Base-by-base conservation (phyloP, 2,888 invertebrate genomes). In the Diarsia brunnea region DNA sequence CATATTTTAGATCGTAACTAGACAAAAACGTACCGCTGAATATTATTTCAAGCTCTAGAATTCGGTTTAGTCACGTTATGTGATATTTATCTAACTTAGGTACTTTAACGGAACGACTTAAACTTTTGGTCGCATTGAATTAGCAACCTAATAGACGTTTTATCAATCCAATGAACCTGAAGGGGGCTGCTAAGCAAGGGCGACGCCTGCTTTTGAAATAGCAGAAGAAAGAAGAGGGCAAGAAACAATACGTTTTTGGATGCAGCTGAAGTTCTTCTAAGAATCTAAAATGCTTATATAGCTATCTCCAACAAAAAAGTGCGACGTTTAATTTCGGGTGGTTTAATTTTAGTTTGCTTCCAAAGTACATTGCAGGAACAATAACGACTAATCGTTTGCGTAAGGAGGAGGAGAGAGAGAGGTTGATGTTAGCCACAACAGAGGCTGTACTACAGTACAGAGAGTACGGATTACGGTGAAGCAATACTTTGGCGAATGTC, bases 1-100 rank as follows among this genome's bases (percentile, higher is more conserved):
- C 86, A 85, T 84, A 84, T 81, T 77, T 81, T 77, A 66, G 81
- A 81, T 81, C 69, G 68, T 65, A 63, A 63, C 61, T 60, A 69
- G 68, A 71, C 73, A 51, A 66, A 66, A 71, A 43, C 27, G 55
- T 68, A 19, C 38, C 10, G 38, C 75, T 65, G 61, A 45, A 76
- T 61, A 51, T n/a, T 47, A 63, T 43, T 61, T 51, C 31, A 16
- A 66, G 31, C 4, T 45, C 38, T 12, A 71, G 14, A 38, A 21
- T 49, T 58, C 24, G 43, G 47, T 14, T 8, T 27, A 64, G 21
- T 66, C n/a, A 75, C 27, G n/a, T 27, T 49, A 53, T n/a, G 51
- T 10, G 10, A 31, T 63, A 14, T 58, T 38, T 27, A 43, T 63
- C 60, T n/a, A n/a, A n/a, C n/a, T n/a, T n/a, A n/a, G n/a, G n/a